Percentiles rank a stretch among this genome's conserved stretches.
phyloP scores from a whole-genome alignment of 2,888 invertebrate species.

The Erebia palarica region DNA sequence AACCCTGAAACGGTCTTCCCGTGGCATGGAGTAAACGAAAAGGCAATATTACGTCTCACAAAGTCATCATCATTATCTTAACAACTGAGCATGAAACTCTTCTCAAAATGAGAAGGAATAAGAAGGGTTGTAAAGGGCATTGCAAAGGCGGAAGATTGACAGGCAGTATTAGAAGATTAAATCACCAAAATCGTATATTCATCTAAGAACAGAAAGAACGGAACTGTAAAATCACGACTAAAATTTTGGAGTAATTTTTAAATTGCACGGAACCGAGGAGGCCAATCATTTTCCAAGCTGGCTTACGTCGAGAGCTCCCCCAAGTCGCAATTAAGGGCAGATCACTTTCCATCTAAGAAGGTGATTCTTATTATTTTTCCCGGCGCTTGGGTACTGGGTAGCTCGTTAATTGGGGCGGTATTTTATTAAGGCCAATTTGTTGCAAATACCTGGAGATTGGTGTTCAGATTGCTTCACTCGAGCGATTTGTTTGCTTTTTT shows the following conservation, averaged over 20 bases:
- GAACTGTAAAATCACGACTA: conserved; percentile 9
- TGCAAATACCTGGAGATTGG: conserved; percentile 73
- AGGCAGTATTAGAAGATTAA: too few relatives aligned
- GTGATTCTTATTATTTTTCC: conserved; percentile 76
- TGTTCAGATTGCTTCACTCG: conserved; percentile 47
- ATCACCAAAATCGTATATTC: not conserved
- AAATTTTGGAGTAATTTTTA: conserved; percentile 32
- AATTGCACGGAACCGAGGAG: conserved; percentile 29
- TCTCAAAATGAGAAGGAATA: too few relatives aligned
- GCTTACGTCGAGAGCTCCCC: conserved; percentile 34
- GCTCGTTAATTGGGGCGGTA: conserved; percentile 75
- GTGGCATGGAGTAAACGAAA: too few relatives aligned
- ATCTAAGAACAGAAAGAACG: not conserved
- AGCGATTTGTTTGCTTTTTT: conserved; percentile 56
- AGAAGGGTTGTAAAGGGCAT: too few relatives aligned
- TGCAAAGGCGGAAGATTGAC: too few relatives aligned
- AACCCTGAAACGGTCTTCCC: too few relatives aligned
- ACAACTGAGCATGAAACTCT: too few relatives aligned
- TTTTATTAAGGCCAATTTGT: conserved; percentile 80
- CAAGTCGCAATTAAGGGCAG: conserved; percentile 46
- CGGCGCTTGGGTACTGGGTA: conserved; percentile 31
- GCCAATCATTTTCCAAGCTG: conserved; percentile 30
- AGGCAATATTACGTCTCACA: too few relatives aligned
- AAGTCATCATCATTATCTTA: too few relatives aligned
- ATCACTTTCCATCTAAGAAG: conserved; percentile 72